Percentiles rank a stretch among this genome's conserved stretches.
phyloP scores from a whole-genome alignment of 2,113 vertebrate species.

The Tachuris rubrigastra region DNA sequence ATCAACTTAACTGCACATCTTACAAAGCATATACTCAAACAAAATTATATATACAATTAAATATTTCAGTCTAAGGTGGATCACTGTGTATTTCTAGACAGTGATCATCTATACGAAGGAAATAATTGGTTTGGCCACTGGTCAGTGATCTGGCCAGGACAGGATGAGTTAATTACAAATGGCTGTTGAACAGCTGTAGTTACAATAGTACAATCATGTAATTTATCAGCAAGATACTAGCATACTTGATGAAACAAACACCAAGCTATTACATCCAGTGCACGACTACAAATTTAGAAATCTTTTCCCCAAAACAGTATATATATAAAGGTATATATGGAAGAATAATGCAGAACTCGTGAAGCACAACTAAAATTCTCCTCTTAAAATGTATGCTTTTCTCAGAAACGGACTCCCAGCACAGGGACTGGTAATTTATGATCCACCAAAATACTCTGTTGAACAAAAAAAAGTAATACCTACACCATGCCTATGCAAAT shows the following conservation, averaged over 20 bases:
- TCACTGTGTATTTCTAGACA: neutral
- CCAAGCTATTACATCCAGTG: neutral
- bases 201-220: slow-evolving; percentile 36
- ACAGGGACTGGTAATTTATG: slow-evolving; percentile 30
- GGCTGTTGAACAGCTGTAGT: slow-evolving; percentile 22
- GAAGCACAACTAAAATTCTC: neutral
- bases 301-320: neutral
- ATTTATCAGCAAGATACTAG: slow-evolving; percentile 58
- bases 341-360: neutral
- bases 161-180: slow-evolving; percentile 36
- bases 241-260: slow-evolving; percentile 43
- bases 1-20: neutral
- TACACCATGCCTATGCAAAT: slow-evolving; percentile 55
- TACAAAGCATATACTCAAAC: neutral
- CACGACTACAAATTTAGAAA: neutral
- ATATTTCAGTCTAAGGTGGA: neutral
- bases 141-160: slow-evolving; percentile 31
- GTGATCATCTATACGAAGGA: neutral
- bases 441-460: slow-evolving; percentile 46
- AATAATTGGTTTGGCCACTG: neutral
- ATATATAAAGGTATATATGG: neutral
- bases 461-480: slow-evolving; percentile 51
- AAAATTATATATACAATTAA: neutral
- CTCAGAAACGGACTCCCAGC: slow-evolving; percentile 8
- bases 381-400: neutral